Base-by-base conservation (phyloP, 2,888 invertebrate species). In the Crepidodera aurea region DNA sequence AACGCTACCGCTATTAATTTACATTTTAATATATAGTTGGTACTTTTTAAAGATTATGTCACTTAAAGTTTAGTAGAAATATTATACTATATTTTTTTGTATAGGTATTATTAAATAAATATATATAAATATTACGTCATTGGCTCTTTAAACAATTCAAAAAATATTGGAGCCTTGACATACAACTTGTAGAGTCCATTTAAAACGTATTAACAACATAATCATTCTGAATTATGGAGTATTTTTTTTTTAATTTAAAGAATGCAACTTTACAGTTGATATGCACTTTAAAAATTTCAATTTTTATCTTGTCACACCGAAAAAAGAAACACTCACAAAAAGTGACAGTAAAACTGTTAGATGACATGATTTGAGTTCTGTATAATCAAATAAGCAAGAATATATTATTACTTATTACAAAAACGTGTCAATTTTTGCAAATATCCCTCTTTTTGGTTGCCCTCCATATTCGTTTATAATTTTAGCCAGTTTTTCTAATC, bases 11-110 rank as follows among this genome's bases (percentile, higher is more conserved):
- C 76, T 78, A 78, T 72, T 73, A 78, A 78, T 77, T 78, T 79
- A 80, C 80, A 82, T 79, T 77, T 82, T 82, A 81, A 79, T 83
- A 83, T 77, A 78, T 73, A 79, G 74, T 88, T 89, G 89, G 89
- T 89, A 89, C 89, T 84, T 89, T 88, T 81, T 78, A 80, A 79
- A 74, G 78, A 80, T 80, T 80, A 80, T 80, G 79, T 79, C 75
- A 75, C 77, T 79, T 79, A 79, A 76, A 68, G 71, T 75, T 77
- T 78, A 79, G 78, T 80, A 80, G 79, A 81, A 80, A 81, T 79
- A 77, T 79, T 78, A 77, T 72, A 72, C 74, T 75, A 73, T 71
- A 65, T 62, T 77, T 62, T 77, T 76, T 77, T 78, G 75, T 77
- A 76, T 78, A 78, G 73, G 73, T 75, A 77, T 75, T 71, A 66